Percentiles rank a stretch among this genome's conserved stretches.
Evolutionary conservation across 92 coral and sea anemone species (phyloP).

Genomic region (Paragorgia papillata): DNA sequence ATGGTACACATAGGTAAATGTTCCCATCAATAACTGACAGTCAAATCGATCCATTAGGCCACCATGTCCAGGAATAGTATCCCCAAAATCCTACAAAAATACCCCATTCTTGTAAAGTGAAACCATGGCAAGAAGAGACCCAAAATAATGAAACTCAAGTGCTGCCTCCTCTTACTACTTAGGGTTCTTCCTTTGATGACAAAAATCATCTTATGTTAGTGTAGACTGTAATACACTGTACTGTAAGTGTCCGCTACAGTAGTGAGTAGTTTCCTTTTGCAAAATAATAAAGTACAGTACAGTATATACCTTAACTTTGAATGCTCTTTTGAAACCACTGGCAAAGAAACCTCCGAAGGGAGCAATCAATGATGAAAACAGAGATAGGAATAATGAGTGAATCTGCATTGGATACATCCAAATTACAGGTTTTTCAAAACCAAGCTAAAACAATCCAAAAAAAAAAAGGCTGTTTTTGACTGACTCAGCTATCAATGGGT

Average conservation of each 20-base stretch:
- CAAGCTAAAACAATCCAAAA: constrained; percentile 53
- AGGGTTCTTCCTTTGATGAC: no score
- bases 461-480: no score
- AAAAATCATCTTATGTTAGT: no score
- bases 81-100: constrained; percentile 88
- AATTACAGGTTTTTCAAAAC: constrained; percentile 65
- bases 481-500: no score
- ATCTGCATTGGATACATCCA: constrained; percentile 98
- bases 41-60: constrained; percentile 97
- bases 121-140: no score
- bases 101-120: no score
- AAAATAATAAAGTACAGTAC: no score
- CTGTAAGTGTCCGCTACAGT: no score
- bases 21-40: constrained; percentile 98
- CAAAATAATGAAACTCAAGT: no score
- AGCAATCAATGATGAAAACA: constrained; percentile 92
- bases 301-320: constrained; percentile 99
- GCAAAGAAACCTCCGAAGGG: constrained; percentile 99
- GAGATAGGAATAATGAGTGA: constrained; percentile 77
- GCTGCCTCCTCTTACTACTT: no score
- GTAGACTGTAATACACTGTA: no score
- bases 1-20: constrained; percentile 93
- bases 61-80: constrained; percentile 98
- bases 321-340: constrained; percentile 97
- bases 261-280: no score